Evolutionary conservation across 2,888 invertebrate genomes (phyloP), one percentile per base, ranked within the genome.

Genomic region (Scelioninae gen. 2): DNA sequence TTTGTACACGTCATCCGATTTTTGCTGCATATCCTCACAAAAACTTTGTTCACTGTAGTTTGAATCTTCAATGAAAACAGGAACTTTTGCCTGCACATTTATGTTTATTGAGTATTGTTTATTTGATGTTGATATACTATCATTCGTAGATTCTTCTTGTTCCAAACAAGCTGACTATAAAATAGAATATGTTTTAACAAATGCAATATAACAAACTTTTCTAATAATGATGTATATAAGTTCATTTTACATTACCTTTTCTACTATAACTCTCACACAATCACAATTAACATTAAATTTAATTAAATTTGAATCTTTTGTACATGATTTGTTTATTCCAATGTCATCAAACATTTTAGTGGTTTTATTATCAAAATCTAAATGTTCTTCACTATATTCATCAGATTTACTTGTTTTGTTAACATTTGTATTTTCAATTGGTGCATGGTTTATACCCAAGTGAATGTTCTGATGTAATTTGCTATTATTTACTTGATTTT

Each of bases 301-400:
- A 18, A 35, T 25, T 18, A 15, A 48, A 28, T 31, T 48, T 1
- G n/a, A 19, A 16, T 31, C 35, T 11, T 6, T 4, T 16, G 2
- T 13, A 16, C 9, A 5, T 0, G n/a, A 25, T n/a, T 25, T 28
- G 13, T 18, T 41, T 15, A 9, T 18, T 46, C 18, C 15, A 33
- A 43, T 15, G 39, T 69, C 43, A 33, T 48, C 53, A 37, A 25
- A 55, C n/a, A 37, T 37, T 35, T 64, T 64, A 1, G 71, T 72
- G 6, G 71, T 45, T 65, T 64, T 58, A 39, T 71, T 71, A 13
- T 53, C 45, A 35, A 71, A 43, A 15, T 58, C 71, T 4, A 57
- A 37, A 1, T 25, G 31, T 52, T 63, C 70, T 37, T 63, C 50
- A 7, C 28, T 63, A 2, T 15, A 63, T 10, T 70, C 43, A 28